Evolutionary conservation across 2,797 vertebrate species (phyloP), one percentile per base, ranked within the genome.

Genomic region (Euthynnus affinis): DNA sequence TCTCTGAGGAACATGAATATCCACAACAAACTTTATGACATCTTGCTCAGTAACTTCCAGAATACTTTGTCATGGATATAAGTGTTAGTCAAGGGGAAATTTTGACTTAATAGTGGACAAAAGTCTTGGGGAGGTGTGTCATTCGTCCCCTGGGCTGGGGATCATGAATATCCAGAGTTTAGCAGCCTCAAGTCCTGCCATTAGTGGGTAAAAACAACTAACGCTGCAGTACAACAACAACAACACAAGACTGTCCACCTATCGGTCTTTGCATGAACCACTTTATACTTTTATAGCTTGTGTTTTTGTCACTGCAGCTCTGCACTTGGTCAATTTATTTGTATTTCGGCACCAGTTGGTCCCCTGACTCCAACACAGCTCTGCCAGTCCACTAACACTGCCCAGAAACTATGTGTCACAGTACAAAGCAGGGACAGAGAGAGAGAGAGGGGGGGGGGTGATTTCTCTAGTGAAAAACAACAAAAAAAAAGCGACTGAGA

Each of bases 341-440:
- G 44, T 37, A 56, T 63, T 74, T 70, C 64, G 12, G 74, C 86
- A 75, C 70, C 74, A 72, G 81, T 5, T 2, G 77, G 69, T 74
- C 71, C 78, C 34, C 80, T 75, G 68, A 83, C 75, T 83, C 85
- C 76, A 71, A 75, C 74, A 53, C 63, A 37, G 58, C 67, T 72
- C 85, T 79, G 70, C 73, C 62, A 58, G 73, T 81, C 51, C 58
- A 81, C 61, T 68, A 76, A 83, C 70, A 71, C 64, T 81, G 75
- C 70, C 78, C 76, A 87, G 82, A 93, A 89, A 87, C 60, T 74
- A 48, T 87, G 88, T 64, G 77, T 86, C 79, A 91, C 69, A 67
- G 75, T 61, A 61, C 62, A 58, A 10, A 67, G 48, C 44, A 34
- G 57, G 23, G 56, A 58, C 3, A 13, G 49, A 49, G 42, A 14